These are phyloP conservation scores for Anser cygnoides DNA, from an alignment of 2,113 vertebrate genomes.

Conservation along the genomic window DNA sequence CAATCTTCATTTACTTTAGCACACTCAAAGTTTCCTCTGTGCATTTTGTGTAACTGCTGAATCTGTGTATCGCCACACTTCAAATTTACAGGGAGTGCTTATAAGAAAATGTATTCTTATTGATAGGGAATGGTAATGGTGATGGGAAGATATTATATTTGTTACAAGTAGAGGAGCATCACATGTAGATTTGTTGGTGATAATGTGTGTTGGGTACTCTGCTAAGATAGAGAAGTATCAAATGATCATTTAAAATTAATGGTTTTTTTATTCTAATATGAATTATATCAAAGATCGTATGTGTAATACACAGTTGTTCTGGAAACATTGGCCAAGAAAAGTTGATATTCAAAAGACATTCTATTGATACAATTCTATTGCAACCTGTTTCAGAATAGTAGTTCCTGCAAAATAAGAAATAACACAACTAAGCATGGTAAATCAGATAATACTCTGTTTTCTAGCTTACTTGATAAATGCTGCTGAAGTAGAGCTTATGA, in stretches of 20 bases:
- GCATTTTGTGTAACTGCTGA: neutral
- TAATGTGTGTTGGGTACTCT: rapidly evolving
- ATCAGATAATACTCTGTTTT: neutral
- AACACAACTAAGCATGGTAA: neutral
- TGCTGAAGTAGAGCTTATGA: neutral
- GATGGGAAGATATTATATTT: neutral
- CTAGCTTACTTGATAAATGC: neutral
- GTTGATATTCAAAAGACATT: neutral
- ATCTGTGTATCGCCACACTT: neutral
- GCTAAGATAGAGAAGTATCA: neutral
- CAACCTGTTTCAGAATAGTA: neutral
- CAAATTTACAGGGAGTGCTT: neutral
- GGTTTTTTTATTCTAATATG: neutral
- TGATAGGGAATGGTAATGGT: neutral
- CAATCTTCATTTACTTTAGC: neutral
- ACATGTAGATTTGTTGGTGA: neutral
- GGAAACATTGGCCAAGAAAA: neutral
- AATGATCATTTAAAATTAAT: neutral
- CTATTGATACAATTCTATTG: neutral
- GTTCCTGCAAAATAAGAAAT: neutral
- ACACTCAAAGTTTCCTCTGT: neutral
- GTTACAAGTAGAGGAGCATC: neutral
- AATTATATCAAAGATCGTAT: neutral
- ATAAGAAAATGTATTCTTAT: neutral
- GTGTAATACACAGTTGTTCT: neutral